Base-by-base conservation (phyloP, 2,113 vertebrate genomes). In the Chaetops frenatus region DNA sequence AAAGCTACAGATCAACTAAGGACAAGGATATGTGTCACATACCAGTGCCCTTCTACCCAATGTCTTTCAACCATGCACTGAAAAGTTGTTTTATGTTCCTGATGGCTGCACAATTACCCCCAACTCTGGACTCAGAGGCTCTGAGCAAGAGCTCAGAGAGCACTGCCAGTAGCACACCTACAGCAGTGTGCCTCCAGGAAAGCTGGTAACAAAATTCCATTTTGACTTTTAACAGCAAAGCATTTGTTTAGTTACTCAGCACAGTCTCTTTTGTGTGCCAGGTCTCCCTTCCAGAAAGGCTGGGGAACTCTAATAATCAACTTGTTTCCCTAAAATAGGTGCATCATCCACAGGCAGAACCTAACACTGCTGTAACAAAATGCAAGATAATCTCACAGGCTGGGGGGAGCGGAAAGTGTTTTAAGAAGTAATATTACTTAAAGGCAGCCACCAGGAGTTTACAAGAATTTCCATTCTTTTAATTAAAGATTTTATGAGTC, bases 401-500 rank as follows among this genome's bases (percentile, higher is more conserved):
- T 29, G 33, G 35, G 40, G 38, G 53, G 3, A 47, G 16, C 1
- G 71, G 57, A 47, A 81, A 96, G 48, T 66, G 67, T 85, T 96
- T 86, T 64, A 94, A 96, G 73, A 85, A 81, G 94, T 79, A 64
- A 31, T 92, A 73, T 77, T 84, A 94, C 85, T 85, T 94, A 87
- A 89, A 97, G 81, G 93, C 90, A 92, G 84, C 90, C 90, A 93
- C 85, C 85, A 95, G 83, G 81, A 92, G 93, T 92, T 96, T 95
- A 97, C 93, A 96, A 97, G 94, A 94, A 81, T 89, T 95, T 94
- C 78, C 84, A 92, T 85, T 91, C 94, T 95, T 96, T 94, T 96
- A 97, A 97, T 97, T 96, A 97, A 95, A 94, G 38, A 54, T 94
- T 96, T 97, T 97, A 95, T 88, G 94, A 88, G 95, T 38, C 89